Conservation (phyloP, 1,140 invertebrate genomes). For the Delia radicum region DNA sequence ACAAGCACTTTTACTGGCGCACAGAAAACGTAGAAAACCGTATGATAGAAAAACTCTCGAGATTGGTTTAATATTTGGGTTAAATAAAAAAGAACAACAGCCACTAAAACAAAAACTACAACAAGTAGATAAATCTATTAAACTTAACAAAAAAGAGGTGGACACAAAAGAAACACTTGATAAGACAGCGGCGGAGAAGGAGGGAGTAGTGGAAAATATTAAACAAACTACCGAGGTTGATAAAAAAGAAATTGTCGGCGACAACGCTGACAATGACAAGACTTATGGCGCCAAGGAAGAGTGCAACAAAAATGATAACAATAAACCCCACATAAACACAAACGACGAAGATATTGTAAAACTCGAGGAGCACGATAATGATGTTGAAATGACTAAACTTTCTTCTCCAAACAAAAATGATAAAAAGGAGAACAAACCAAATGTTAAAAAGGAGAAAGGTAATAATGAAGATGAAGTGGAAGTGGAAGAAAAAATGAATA, state of each 20-base stretch:
- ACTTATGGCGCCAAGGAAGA: background rate
- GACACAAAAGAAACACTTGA: background rate
- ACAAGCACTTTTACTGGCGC: constrained; percentile 49
- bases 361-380: background rate
- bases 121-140: background rate
- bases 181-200: background rate
- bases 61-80: background rate
- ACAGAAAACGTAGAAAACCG: constrained; percentile 64
- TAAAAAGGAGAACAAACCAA: background rate
- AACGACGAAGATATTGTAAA: background rate
- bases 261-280: background rate
- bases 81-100: background rate
- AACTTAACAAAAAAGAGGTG: background rate
- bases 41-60: constrained; percentile 49
- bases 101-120: background rate
- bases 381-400: background rate
- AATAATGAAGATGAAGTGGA: constrained; percentile 13
- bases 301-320: background rate
- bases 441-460: background rate
- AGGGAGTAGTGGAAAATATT: background rate
- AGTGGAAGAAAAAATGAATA: constrained; percentile 53
- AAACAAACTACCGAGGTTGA: background rate
- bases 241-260: background rate
- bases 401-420: background rate
- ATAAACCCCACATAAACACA: background rate